Conservation (phyloP, 2,888 invertebrate genomes). For the Rosalia funebris region DNA sequence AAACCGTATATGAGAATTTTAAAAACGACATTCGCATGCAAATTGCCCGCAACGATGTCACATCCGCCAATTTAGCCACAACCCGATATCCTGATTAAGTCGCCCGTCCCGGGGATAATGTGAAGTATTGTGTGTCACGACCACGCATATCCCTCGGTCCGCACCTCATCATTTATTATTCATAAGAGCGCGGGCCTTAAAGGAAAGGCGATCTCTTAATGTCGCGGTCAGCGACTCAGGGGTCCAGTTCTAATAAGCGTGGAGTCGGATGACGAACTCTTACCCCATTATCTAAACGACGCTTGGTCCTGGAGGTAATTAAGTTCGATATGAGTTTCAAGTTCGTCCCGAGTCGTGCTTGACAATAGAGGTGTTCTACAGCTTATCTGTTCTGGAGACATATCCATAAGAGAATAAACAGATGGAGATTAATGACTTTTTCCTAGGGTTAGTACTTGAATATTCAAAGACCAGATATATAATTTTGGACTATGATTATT, state of each 20-base stretch:
- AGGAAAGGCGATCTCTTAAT: constrained; percentile 58
- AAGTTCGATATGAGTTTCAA: no score
- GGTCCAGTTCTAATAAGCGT: constrained; percentile 41
- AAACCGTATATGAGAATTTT: background rate
- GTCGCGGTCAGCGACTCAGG: constrained; percentile 50
- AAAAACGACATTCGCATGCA: constrained; percentile 16
- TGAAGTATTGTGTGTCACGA: constrained; percentile 22
- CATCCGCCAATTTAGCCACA: constrained; percentile 4
- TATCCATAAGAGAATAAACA: no score
- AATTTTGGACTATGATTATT: no score
- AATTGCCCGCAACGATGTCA: no score
- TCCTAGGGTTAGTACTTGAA: no score
- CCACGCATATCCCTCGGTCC: constrained; percentile 6
- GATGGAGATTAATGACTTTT: no score
- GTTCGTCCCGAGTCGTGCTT: no score
- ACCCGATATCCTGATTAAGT: constrained; percentile 26
- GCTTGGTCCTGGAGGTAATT: constrained; percentile 56
- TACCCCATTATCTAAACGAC: constrained; percentile 57
- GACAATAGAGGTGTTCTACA: no score
- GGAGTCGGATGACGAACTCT: constrained; percentile 53
- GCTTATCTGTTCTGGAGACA: no score
- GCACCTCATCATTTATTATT: constrained; percentile 51
- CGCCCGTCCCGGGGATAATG: constrained; percentile 2
- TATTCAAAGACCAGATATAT: no score
- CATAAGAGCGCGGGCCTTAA: constrained; percentile 48